Conservation (phyloP, 2,888 invertebrate species). For the Nezara viridula region DNA sequence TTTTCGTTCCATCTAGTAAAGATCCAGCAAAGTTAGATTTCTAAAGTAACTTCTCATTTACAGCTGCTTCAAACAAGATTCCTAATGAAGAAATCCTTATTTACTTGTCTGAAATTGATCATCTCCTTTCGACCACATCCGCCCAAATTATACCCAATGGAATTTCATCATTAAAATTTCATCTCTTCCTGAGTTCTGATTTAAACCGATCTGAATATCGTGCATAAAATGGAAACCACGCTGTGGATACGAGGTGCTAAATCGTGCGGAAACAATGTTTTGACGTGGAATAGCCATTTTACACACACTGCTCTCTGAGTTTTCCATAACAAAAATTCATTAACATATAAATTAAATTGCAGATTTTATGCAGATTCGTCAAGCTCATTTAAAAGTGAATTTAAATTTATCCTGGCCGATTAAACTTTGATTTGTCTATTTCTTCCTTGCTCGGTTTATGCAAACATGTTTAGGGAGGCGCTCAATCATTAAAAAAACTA, state of each 20-base stretch:
- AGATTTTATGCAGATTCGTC: neutral
- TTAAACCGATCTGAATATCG: no score
- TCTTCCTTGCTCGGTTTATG: neutral
- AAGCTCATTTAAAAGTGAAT: neutral
- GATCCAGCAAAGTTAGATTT: no score
- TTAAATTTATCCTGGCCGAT: neutral
- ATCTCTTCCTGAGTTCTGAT: no score
- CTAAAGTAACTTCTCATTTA: no score
- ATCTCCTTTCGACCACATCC: no score
- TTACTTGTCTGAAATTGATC: no score
- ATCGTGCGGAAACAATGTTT: neutral
- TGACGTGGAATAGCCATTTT: neutral
- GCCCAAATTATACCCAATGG: no score
- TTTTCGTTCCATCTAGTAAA: no score
- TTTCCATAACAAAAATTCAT: neutral
- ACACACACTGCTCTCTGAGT: neutral
- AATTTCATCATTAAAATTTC: no score
- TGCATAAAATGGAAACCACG: neutral
- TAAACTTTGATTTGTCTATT: neutral
- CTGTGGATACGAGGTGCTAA: neutral
- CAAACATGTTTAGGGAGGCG: neutral
- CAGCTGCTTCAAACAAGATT: no score
- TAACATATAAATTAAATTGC: conserved; percentile 21
- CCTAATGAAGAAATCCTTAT: no score
- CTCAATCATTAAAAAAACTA: no score